A percentile compares a stretch with the other conserved stretches of the same genome.
Conservation (phyloP, 1,140 invertebrate species). For the Caerostris darwini region DNA sequence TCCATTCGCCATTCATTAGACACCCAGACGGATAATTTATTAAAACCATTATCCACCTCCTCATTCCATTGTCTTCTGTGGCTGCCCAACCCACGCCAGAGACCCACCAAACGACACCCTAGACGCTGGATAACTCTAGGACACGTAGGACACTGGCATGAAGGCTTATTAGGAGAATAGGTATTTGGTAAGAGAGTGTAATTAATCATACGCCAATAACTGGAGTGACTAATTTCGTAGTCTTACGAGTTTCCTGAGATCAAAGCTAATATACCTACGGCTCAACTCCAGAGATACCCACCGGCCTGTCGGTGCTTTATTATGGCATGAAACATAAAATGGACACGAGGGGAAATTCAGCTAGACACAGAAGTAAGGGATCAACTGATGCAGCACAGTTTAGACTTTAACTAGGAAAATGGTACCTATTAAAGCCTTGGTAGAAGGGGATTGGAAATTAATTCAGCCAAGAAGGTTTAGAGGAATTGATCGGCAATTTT, state of each 20-base stretch:
- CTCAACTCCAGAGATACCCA: neutral
- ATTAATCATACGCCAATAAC: neutral
- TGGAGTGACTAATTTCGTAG: neutral
- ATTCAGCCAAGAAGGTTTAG: neutral
- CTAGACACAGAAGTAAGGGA: too few species aligned
- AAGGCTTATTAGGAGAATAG: neutral
- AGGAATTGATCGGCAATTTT: neutral
- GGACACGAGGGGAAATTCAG: neutral
- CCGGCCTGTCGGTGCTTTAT: neutral
- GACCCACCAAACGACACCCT: neutral
- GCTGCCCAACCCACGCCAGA: neutral
- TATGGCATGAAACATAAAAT: neutral
- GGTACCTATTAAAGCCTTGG: neutral
- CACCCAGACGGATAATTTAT: neutral
- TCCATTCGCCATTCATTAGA: neutral
- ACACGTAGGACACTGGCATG: neutral
- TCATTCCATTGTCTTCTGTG: too few species aligned
- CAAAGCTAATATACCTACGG: neutral
- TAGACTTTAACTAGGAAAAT: neutral
- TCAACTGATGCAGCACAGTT: neutral
- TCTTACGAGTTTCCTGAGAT: neutral
- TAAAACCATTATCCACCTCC: too few species aligned
- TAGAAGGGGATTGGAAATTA: neutral
- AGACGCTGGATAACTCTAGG: neutral
- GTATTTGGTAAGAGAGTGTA: too few species aligned